phyloP scores from a whole-genome alignment of 2,797 vertebrate species.

The Manis pentadactyla region DNA sequence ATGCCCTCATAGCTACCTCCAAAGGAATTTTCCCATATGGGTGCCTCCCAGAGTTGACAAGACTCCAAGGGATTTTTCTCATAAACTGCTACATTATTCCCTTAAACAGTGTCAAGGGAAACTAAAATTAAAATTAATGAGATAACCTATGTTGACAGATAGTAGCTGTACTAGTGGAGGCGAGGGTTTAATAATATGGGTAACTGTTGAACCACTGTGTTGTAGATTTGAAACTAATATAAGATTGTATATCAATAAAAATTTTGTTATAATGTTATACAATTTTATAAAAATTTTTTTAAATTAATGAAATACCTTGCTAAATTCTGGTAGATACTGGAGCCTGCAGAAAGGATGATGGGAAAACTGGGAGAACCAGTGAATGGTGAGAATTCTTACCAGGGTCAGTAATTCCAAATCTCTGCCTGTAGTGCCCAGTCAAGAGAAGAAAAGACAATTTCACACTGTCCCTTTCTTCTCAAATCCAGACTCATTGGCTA shows the following conservation, averaged over 20 bases:
- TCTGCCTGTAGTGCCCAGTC: not conserved
- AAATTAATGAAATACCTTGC: too few species aligned
- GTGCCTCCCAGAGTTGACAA: not conserved
- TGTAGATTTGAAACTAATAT: too few species aligned
- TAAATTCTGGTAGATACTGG: not conserved
- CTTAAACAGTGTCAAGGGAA: not conserved
- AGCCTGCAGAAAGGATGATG: not conserved
- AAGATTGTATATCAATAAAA: too few species aligned
- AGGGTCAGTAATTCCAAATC: not conserved
- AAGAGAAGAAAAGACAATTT: not conserved
- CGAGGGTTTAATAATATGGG: too few species aligned
- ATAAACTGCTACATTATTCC: not conserved
- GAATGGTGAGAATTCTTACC: not conserved
- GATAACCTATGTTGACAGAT: too few species aligned
- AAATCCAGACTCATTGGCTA: not conserved
- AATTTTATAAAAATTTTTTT: too few species aligned
- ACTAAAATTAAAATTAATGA: not conserved
- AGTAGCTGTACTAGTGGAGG: too few species aligned
- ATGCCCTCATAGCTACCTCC: not conserved
- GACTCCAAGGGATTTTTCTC: not conserved
- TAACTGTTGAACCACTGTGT: too few species aligned
- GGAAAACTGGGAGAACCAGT: not conserved
- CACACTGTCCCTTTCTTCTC: not conserved
- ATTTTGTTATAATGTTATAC: too few species aligned
- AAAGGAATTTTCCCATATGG: not conserved